Evolutionary conservation across 2,797 vertebrate species (phyloP), one percentile per base, ranked within the genome.

Genomic region (Tokudaia muenninki): DNA sequence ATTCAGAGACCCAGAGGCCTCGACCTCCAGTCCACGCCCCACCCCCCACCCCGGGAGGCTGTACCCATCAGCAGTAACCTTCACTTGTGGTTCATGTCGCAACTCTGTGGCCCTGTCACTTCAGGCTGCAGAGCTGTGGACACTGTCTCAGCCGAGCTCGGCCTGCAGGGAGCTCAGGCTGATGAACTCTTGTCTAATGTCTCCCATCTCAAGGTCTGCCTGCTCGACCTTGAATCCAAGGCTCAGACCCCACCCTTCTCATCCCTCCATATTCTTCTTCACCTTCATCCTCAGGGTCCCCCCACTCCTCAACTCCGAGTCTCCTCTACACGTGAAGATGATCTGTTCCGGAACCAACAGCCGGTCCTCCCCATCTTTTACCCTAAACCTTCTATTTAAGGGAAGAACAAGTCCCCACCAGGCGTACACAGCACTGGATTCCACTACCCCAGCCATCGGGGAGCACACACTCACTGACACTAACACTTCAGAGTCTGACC

Each of bases 131-230:
- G 22, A 16, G 41, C 52, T 50, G 11, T 19, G 17, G 31, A 47
- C 26, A 9, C 26, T 0, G 0, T 16, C 29, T 47, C 31, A 55
- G 61, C 11, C 19, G 29, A 26, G 1, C 29, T 31, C 47, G 0
- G 47, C 11, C 79, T 37, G 79, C 31, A 0, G 37, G 13, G 4
- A 70, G 31, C n/a, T 29, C 67, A n/a, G 61, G 70, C 77, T 50
- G 44, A 50, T 50, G 44, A 50, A 41, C 3, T 9, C 61, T 19
- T n/a, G 31, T 77, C 14, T n/a, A 55, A 21, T 24, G 31, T 14
- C n/a, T 72, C 37, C 41, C n/a, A 13, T 1, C n/a, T 10, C 41
- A 70, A 59, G 21, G n/a, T 57, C 90, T 47, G 16, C 0, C 1
- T 50, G 29, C 83, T 63, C 24, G 26, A 65, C 37, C 81, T 92